Evolutionary conservation across 1,140 invertebrate species (phyloP), one percentile per base, ranked within the genome.

Genomic region (Oscheius sp.): DNA sequence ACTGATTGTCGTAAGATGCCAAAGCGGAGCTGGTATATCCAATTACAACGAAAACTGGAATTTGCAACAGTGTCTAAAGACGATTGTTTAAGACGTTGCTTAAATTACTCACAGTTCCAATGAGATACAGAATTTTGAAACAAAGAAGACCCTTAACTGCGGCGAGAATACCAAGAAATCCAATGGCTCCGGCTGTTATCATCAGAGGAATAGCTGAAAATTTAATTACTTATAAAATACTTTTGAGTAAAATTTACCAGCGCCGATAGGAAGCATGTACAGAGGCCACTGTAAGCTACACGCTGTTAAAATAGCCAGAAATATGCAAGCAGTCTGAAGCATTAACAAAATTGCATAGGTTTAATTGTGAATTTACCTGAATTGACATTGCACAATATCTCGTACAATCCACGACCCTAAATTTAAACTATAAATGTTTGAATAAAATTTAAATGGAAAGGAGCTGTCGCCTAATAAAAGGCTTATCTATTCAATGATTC

Each of bases 121-220:
- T 7, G 23, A 55, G 7, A 55, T 55, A 55, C 23, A 55, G 4
- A 13, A 55, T 55, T 7, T 15, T 55, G 4, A 55, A 23, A 26
- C 15, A 13, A 7, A 15, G 7, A 55, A 55, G 28, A 4, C 49
- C 49, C 28, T 15, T 55, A 4, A 55, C 7, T 7, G 49, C 49
- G 7, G 49, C 49, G 4, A 55, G 4, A 55, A 55, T 55, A 55
- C 49, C 49, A 13, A 7, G 15, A 23, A 55, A 7, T 13, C 49
- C 49, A 20, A 23, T 23, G 7, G 49, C 49, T 13, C 49, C 49
- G 4, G 49, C 49, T 7, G 49, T 23, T 13, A 55, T 55, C 49
- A 55, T 55, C 49, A 55, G 49, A 13, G 49, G 49, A 55, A 55
- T 23, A 23, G 49, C 49, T 55, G 49, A 55, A 55, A 7, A 55